Evolutionary conservation across 1,140 invertebrate genomes (phyloP).

Genomic region (Drosophila burlai): DNA sequence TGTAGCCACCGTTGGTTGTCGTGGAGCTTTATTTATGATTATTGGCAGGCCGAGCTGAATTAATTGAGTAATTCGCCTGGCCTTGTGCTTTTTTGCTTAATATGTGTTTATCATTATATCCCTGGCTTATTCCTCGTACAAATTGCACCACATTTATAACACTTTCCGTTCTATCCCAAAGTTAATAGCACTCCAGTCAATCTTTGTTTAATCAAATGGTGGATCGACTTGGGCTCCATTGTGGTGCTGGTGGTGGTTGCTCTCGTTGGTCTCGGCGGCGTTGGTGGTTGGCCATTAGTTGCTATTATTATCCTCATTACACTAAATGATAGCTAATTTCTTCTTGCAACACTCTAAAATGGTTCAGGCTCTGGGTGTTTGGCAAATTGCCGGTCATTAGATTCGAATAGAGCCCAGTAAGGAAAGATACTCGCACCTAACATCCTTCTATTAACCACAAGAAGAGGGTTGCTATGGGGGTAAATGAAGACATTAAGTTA

Average conservation of each 20-base stretch:
- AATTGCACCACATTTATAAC: slow-evolving; percentile 75
- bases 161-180: slow-evolving; percentile 55
- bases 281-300: slow-evolving; percentile 60
- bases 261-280: background rate
- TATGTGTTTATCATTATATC: slow-evolving; percentile 60
- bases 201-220: slow-evolving; percentile 74
- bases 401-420: slow-evolving; percentile 12
- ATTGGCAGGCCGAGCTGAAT: slow-evolving; percentile 69
- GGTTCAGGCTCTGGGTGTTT: slow-evolving; percentile 50
- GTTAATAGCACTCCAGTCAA: slow-evolving; percentile 73
- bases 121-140: slow-evolving; percentile 38
- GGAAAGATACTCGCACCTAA: slow-evolving; percentile 14
- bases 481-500: slow-evolving; percentile 31
- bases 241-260: slow-evolving; percentile 5
- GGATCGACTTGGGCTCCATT: slow-evolving; percentile 25
- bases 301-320: slow-evolving; percentile 79
- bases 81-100: slow-evolving; percentile 56
- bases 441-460: slow-evolving; percentile 18
- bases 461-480: slow-evolving; percentile 3
- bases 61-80: slow-evolving; percentile 70
- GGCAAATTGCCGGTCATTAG: slow-evolving; percentile 74
- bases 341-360: slow-evolving; percentile 79
- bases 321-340: slow-evolving; percentile 79
- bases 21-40: slow-evolving; percentile 77
- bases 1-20: slow-evolving; percentile 37